Percentiles rank a stretch among this genome's conserved stretches.
These are phyloP conservation scores for Nothocercus nigrocapillus DNA, from an alignment of 2,113 vertebrate species.

Conservation along the genomic window DNA sequence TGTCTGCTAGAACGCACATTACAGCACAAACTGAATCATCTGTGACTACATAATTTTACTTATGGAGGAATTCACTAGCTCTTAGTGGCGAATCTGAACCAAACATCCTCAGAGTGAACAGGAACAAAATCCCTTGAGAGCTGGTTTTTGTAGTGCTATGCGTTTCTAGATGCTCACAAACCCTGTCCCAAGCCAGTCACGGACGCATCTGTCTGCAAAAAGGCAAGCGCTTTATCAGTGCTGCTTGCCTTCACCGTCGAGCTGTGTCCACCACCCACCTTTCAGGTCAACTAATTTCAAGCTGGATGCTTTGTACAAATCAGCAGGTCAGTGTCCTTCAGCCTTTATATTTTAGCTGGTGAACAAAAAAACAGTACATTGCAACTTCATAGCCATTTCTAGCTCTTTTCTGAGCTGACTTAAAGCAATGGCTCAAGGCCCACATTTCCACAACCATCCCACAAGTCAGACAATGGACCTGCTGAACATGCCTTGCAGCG, in stretches of 20 bases:
- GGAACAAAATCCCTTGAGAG: neutral
- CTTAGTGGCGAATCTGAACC: neutral
- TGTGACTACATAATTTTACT: neutral
- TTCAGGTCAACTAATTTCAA: neutral
- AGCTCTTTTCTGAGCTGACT: neutral
- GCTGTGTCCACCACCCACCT: neutral
- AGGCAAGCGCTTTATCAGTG: accelerated
- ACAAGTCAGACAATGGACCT: neutral
- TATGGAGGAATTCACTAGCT: neutral
- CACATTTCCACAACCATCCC: neutral
- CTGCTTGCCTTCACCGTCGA: neutral
- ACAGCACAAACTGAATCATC: neutral
- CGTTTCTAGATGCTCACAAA: neutral
- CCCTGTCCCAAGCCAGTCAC: neutral
- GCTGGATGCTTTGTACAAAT: neutral
- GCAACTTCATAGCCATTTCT: neutral
- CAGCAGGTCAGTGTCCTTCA: neutral
- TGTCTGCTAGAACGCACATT: neutral
- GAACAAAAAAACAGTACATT: neutral
- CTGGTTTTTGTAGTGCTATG: neutral
- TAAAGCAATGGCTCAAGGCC: neutral
- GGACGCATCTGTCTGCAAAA: neutral
- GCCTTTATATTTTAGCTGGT: neutral
- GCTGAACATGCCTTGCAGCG: neutral
- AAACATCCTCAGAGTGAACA: neutral